Base-by-base conservation (phyloP, 2,888 invertebrate species). In the Melitaea athalia region DNA sequence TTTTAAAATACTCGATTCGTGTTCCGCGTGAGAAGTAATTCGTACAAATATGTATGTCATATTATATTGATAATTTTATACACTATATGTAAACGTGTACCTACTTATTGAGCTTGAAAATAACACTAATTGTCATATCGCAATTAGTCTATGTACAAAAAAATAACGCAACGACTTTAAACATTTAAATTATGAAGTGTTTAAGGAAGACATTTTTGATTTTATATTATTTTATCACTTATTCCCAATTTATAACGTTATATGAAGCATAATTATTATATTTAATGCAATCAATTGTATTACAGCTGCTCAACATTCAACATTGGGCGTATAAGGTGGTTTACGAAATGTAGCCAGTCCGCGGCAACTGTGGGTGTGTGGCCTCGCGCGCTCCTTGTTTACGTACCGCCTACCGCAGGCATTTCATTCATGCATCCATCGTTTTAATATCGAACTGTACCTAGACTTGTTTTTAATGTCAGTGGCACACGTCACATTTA, bases 391-490 rank as follows among this genome's bases (percentile, higher is more conserved):
- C 64, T 67, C 75, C 73, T 81, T 84, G 82, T 83, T 83, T 83
- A 83, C 81, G 76, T 83, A 82, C 72, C 72, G 75, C 81, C 76
- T 83, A 82, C 72, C 72, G 75, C 74, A 70, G 72, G 74, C 79
- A 78, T 78, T 81, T 78, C 81, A 83, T 83, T 82, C 81, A 82
- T 75, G 70, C 75, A 68, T 76, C 71, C 64, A 75, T 75, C 68
- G 69, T 72, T 73, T 72, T 63, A 66, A 72, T 72, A 68, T 68
- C 62, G 62, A 68, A 70, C 64, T 59, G 47, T 59, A 60, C 69
- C 63, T 67, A 71, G 68, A 65, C 63, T 68, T 60, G 59, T 60
- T 59, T 64, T 70, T 53, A 67, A 64, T 64, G 67, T 67, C 67
- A 53, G 52, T 65, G 65, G 45, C 47, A 55, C 50, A 65, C 49